Evolutionary conservation across 2,797 vertebrate species (phyloP).

Genomic region (Diplodus sargus): DNA sequence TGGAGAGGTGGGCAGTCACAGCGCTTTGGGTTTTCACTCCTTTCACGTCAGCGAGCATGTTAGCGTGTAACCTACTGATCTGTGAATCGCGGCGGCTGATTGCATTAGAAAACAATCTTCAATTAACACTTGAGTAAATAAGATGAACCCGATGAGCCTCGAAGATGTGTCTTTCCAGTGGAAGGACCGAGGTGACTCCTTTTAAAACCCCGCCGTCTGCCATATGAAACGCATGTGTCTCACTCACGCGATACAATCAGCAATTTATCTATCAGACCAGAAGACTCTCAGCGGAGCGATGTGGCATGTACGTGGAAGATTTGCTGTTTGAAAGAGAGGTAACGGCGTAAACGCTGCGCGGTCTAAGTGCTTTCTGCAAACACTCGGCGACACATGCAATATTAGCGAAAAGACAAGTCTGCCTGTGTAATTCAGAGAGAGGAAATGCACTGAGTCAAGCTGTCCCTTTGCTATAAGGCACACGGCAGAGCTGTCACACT

Average conservation of each 20-base stretch:
- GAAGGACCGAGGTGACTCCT: conserved; percentile 6
- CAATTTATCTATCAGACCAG: conserved; percentile 13
- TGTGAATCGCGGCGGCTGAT: conserved; percentile 19
- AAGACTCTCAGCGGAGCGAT: background rate
- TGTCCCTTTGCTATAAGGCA: background rate
- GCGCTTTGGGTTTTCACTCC: background rate
- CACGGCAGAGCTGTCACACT: conserved; percentile 17
- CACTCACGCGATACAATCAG: conserved; percentile 21
- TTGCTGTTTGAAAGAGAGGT: conserved; percentile 12
- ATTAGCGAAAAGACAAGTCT: conserved; percentile 6
- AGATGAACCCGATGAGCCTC: conserved; percentile 26
- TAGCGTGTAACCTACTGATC: conserved; percentile 36
- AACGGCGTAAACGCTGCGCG: background rate
- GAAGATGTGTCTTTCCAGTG: background rate
- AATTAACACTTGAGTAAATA: conserved; percentile 7
- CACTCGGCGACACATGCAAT: background rate
- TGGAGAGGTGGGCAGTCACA: background rate
- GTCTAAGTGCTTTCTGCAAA: background rate
- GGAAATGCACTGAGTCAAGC: background rate
- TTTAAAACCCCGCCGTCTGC: conserved; percentile 10
- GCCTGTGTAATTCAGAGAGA: background rate
- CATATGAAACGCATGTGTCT: too few relatives aligned
- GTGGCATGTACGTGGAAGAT: conserved; percentile 5
- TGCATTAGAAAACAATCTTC: conserved; percentile 27
- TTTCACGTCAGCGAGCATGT: conserved; percentile 13